phyloP scores from a whole-genome alignment of 2,888 invertebrate genomes.

The Pachydiplax longipennis region DNA sequence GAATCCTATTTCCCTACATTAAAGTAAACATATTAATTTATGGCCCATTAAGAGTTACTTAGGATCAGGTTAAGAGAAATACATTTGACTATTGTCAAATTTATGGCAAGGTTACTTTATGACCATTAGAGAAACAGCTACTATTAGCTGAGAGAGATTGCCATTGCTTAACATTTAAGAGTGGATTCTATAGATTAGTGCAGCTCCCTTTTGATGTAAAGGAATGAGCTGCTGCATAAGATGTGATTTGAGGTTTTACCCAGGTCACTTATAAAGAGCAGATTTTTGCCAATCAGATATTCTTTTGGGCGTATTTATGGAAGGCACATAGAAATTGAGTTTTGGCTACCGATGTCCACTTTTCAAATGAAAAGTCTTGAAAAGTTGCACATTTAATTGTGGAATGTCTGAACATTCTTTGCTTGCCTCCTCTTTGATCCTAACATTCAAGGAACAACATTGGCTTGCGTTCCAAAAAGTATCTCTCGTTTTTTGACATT shows the following conservation, averaged over 20 bases:
- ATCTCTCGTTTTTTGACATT: neutral
- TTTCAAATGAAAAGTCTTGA: neutral
- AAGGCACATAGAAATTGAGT: neutral
- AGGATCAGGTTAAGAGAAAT: conserved; percentile 1
- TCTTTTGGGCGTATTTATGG: neutral
- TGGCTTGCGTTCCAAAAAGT: neutral
- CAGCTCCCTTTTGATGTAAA: neutral
- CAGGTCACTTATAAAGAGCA: conserved; percentile 21
- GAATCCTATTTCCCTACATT: neutral
- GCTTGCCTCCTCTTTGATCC: neutral
- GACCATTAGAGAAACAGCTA: conserved; percentile 30
- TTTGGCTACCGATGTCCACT: neutral
- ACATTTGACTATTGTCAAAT: conserved; percentile 41
- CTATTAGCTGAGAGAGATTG: conserved; percentile 34
- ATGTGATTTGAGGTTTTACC: conserved; percentile 42
- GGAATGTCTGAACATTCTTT: neutral
- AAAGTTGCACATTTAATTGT: neutral
- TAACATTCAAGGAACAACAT: neutral
- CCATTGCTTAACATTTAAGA: conserved; percentile 45
- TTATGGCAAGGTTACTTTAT: conserved; percentile 43
- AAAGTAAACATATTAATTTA: conserved; percentile 5
- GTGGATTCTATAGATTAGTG: conserved; percentile 34
- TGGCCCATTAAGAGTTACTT: conserved; percentile 14
- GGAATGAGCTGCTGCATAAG: neutral
- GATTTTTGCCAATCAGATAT: neutral